Evolutionary conservation across 2,113 vertebrate species (phyloP).

Genomic region (Nibea coibor): DNA sequence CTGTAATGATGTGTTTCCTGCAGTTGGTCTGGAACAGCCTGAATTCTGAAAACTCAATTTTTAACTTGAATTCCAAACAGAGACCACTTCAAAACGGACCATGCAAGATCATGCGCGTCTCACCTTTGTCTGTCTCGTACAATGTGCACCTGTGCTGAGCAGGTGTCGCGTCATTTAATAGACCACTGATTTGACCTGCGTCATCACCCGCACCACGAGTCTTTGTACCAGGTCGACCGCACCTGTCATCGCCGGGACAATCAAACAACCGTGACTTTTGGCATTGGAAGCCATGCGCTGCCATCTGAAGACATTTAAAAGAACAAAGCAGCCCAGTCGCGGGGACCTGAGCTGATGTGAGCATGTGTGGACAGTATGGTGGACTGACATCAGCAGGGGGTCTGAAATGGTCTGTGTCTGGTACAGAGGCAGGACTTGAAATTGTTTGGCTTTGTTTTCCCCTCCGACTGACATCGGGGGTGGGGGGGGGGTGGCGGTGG

Average conservation of each 20-base stretch:
- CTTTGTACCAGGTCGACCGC: slow-evolving; percentile 1
- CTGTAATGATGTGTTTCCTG: slow-evolving; percentile 18
- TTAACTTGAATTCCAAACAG: background rate
- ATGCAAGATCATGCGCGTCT: background rate
- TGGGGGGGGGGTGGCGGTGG: background rate
- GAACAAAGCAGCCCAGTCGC: slow-evolving; percentile 46
- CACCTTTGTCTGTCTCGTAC: background rate
- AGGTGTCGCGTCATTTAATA: background rate
- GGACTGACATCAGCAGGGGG: slow-evolving; percentile 36
- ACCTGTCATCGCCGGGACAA: slow-evolving; percentile 22
- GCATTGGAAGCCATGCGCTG: background rate
- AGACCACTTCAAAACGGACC: background rate
- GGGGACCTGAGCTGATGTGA: slow-evolving; percentile 10
- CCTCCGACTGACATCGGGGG: background rate
- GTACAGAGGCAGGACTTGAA: slow-evolving; percentile 17
- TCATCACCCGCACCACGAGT: background rate
- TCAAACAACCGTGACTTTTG: slow-evolving; percentile 9
- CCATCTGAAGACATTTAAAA: slow-evolving; percentile 52
- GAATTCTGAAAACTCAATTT: background rate
- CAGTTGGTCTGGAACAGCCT: background rate
- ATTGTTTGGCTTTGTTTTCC: slow-evolving; percentile 43
- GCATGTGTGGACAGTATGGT: slow-evolving; percentile 51
- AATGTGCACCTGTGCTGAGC: background rate
- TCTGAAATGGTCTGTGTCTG: slow-evolving; percentile 11
- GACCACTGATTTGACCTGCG: slow-evolving; percentile 2